Evolutionary conservation across 2,888 invertebrate genomes (phyloP), one percentile per base, ranked within the genome.

Genomic region (Dynastes tityus): DNA sequence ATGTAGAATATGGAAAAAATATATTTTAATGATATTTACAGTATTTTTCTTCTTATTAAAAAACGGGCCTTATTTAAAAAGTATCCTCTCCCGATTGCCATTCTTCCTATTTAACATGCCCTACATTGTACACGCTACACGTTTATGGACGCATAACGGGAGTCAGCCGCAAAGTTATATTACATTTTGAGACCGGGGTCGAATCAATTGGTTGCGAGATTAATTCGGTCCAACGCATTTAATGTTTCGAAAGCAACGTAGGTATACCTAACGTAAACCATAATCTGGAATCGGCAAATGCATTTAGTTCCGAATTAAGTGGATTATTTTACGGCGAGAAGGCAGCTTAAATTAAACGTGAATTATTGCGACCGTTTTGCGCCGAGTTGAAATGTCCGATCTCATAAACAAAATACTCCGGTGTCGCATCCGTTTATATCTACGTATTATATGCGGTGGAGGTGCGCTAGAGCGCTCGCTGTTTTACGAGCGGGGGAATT

Each of bases 251-350:
- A 71, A 55, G 71, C 55, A 82, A 80, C 81, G 32, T 37, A 37
- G 5, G 32, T 5, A 37, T 37, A 37, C 32, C 32, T 37, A 37
- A 37, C 32, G 80, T 80, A 80, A 80, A 81, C 80, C 82, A 80
- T 80, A 81, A 82, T 81, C 80, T 80, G 76, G 79, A 81, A 80
- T 81, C 75, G 81, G 79, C 77, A 73, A 80, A 80, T 80, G 80
- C 80, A 80, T 81, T 80, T 82, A 82, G 81, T 79, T 70, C 80
- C 76, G 78, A 80, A 82, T 82, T 81, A 81, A 82, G 76, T 81
- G 82, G 80, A 82, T 82, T 82, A 82, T 78, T 80, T 82, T 80
- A 81, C 78, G 55, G 58, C n/a, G 27, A 68, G 76, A 68, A 73
- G 16, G 55, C n/a, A 55, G 77, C 80, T 81, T 78, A 80, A 80